These are phyloP conservation scores for Asbolus verrucosus DNA, from an alignment of 1,140 invertebrate genomes.

Conservation along the genomic window DNA sequence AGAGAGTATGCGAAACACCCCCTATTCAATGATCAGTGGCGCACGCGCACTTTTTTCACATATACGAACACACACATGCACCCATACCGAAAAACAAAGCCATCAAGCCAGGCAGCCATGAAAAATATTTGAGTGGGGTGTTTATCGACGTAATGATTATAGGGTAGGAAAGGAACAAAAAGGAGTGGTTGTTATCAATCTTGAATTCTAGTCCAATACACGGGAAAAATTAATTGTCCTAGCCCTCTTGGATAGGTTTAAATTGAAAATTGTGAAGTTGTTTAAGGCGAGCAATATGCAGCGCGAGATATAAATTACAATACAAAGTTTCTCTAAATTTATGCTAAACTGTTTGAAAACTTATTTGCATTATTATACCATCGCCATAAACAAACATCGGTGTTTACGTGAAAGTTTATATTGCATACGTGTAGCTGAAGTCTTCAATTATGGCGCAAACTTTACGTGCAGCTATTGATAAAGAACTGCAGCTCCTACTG, in stretches of 20 bases:
- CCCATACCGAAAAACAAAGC: constrained; percentile 42
- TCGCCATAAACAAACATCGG: constrained; percentile 43
- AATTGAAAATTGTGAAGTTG: neutral
- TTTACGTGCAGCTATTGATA: too few relatives aligned
- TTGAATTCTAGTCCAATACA: neutral
- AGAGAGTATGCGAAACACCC: neutral
- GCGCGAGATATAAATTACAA: constrained; percentile 27
- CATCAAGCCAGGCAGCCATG: constrained; percentile 40
- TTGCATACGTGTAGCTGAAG: constrained; percentile 41
- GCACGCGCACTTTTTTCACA: constrained; percentile 13
- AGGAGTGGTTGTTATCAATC: neutral
- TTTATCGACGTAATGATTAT: neutral
- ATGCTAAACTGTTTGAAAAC: constrained; percentile 43
- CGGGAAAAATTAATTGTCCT: constrained; percentile 5
- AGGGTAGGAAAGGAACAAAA: neutral
- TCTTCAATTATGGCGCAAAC: constrained; percentile 3
- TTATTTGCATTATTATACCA: constrained; percentile 38
- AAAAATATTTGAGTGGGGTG: constrained; percentile 18
- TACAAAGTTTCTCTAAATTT: constrained; percentile 26
- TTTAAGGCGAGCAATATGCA: neutral
- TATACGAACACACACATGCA: constrained; percentile 9
- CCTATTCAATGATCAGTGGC: neutral
- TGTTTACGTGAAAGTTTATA: constrained; percentile 34
- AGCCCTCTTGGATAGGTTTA: neutral
- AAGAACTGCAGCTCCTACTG: too few relatives aligned